Evolutionary conservation across 2,113 vertebrate genomes (phyloP), one percentile per base, ranked within the genome.

Genomic region (Sylvilagus bachmani): DNA sequence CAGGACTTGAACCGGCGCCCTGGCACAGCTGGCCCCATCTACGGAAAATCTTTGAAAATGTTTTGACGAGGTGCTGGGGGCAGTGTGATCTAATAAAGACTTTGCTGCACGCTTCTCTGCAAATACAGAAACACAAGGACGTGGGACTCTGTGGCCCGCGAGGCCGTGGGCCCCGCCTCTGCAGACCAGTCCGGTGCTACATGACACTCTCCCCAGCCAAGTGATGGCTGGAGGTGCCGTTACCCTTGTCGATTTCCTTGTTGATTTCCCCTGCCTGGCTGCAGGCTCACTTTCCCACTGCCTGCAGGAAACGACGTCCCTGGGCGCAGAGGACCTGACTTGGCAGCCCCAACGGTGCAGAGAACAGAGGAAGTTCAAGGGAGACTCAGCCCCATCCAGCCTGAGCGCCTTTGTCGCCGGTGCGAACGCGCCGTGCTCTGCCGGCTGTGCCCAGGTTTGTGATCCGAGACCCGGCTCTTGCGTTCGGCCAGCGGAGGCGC

Each of bases 251-350:
- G 92, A 62, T 94, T 93, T 95, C 92, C 90, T 93, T 95, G 75
- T 73, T 90, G 86, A 96, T 89, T 95, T 95, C 89, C 86, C 55
- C 90, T 93, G 83, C 21, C 89, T 66, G 74, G 80, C 66, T 91
- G 77, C 84, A 22, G 86, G 55, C 38, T 95, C 89, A 22, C 93
- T 87, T 91, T 96, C 94, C 96, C 96, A 95, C 22, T 91, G 93
- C 94, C 94, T 86, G 31, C 86, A 96, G 94, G 95, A 97, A 96
- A 91, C 91, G 95, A 86, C 86, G 91, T 17, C 19, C 78, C 96
- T 53, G 84, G 95, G 82, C 5, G 86, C 1, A 49, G 95, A 61
- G 80, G 51, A 87, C 70, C 93, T 79, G 87, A 75, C 74, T 90
- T 95, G 89, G 92, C 92, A 96, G 73, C 44, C 21, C 12, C 10